Evolutionary conservation across 2,113 vertebrate species (phyloP).

Genomic region (Chaetodon trifascialis): DNA sequence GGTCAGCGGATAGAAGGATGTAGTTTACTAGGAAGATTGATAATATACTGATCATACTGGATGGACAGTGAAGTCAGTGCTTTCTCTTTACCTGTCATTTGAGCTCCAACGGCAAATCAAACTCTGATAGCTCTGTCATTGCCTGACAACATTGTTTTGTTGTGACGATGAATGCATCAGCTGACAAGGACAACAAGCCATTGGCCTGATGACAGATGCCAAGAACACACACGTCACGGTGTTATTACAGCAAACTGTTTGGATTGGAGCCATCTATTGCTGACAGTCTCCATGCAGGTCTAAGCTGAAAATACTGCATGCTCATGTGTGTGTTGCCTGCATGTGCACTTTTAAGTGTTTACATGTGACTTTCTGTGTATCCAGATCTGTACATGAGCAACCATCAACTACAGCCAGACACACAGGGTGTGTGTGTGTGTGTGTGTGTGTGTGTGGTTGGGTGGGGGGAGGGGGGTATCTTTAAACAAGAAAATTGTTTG

Average conservation of each 20-base stretch:
- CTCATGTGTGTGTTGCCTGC: slow-evolving; percentile 14
- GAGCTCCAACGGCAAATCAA: slow-evolving; percentile 23
- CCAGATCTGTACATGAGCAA: slow-evolving; percentile 1
- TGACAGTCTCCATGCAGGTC: slow-evolving; percentile 31
- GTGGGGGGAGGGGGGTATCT: too few species aligned
- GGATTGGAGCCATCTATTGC: slow-evolving; percentile 14
- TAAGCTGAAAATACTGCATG: slow-evolving; percentile 29
- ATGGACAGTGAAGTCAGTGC: neutral
- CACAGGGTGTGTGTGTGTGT: too few species aligned
- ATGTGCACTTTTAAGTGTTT: slow-evolving; percentile 24
- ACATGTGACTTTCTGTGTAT: slow-evolving; percentile 21
- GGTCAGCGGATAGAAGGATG: neutral
- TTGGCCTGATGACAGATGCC: slow-evolving; percentile 51
- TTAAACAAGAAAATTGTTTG: slow-evolving; percentile 15
- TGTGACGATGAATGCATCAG: slow-evolving; percentile 40
- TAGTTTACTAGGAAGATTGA: neutral
- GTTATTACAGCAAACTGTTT: slow-evolving; percentile 71
- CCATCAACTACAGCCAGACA: neutral
- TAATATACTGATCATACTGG: neutral
- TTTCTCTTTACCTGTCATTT: neutral
- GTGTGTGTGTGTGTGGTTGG: too few species aligned
- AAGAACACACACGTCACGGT: slow-evolving; percentile 31
- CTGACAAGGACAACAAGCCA: slow-evolving; percentile 61
- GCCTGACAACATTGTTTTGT: slow-evolving; percentile 23
- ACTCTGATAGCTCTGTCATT: slow-evolving; percentile 19